phyloP scores from a whole-genome alignment of 2,888 invertebrate genomes.

The Pycnomerus fuliginosus region DNA sequence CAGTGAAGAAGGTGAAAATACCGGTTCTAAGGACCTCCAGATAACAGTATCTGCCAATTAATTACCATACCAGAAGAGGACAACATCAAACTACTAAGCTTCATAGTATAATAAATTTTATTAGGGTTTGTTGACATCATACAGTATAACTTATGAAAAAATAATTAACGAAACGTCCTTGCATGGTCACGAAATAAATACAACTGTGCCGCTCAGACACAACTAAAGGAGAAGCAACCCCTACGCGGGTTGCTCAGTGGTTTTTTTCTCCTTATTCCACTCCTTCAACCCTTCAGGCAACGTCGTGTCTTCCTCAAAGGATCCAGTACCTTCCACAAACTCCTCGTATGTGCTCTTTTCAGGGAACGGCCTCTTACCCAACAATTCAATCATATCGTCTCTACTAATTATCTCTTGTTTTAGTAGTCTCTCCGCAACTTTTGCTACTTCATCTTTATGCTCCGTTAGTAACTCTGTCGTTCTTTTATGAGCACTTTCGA shows the following conservation, averaged over 20 bases:
- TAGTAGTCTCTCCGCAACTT: constrained; percentile 83
- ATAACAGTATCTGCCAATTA: no score
- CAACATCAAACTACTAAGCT: no score
- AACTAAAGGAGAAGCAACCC: background rate
- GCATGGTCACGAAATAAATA: constrained; percentile 1
- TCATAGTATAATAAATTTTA: no score
- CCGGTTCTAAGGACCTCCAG: no score
- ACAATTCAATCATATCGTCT: constrained; percentile 95
- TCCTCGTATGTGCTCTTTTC: constrained; percentile 99
- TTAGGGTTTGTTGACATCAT: no score
- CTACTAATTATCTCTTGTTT: constrained; percentile 94
- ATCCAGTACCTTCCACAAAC: constrained; percentile 97
- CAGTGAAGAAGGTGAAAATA: no score
- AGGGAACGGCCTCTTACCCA: constrained; percentile 93
- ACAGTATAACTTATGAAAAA: constrained; percentile 5
- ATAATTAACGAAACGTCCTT: no score
- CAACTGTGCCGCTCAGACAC: background rate
- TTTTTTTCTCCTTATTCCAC: constrained; percentile 79
- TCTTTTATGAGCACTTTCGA: constrained; percentile 74
- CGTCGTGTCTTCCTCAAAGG: constrained; percentile 93
- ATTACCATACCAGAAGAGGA: no score
- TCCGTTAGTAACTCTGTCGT: constrained; percentile 75
- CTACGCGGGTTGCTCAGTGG: constrained; percentile 12
- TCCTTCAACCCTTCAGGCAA: constrained; percentile 93
- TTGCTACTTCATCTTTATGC: constrained; percentile 85